Evolutionary conservation across 1,140 invertebrate genomes (phyloP), one percentile per base, ranked within the genome.

Genomic region (Tribolium castaneum): DNA sequence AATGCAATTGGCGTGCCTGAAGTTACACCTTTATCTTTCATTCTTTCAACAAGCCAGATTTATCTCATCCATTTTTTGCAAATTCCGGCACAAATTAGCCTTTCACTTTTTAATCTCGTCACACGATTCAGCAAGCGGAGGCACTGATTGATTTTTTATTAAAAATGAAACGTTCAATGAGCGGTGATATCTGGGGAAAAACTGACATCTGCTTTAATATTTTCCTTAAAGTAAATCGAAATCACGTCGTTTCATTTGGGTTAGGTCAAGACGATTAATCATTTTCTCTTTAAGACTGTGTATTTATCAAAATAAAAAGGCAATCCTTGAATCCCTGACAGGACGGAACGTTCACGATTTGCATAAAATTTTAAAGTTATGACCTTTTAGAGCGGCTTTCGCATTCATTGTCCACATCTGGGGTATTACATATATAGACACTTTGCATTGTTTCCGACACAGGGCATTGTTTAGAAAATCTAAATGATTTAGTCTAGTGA

Each of bases 381-480:
- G 25, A n/a, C 51, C 30, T 30, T 19, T 10, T 13, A 10, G 59
- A 9, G 25, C 9, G 19, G 25, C 35, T 66, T 59, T 66, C 59
- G 25, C 45, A 66, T 66, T 66, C 30, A 66, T 66, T 66, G 59
- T 35, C 25, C 59, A 13, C 59, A 35, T 66, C 59, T 30, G n/a
- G n/a, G 39, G 59, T 35, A 35, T 59, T 66, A 66, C 59, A 6
- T 7, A 66, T 12, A 66, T 66, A n/a, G n/a, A n/a, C n/a, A 34
- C 59, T 22, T 14, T 66, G 59, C 59, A 66, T 66, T 66, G 59
- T 66, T 66, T 66, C 30, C 59, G 14, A 30, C n/a, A 66, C 14
- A 30, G 56, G 56, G 25, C 22, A 62, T 62, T 62, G 56, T 62
- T 30, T 10, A 30, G 7, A n/a, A 19, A 13, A 62, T 62, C 10